Percentiles rank a stretch among this genome's conserved stretches.
phyloP scores from a whole-genome alignment of 2,888 invertebrate species.

The Drosophila vallismaia region DNA sequence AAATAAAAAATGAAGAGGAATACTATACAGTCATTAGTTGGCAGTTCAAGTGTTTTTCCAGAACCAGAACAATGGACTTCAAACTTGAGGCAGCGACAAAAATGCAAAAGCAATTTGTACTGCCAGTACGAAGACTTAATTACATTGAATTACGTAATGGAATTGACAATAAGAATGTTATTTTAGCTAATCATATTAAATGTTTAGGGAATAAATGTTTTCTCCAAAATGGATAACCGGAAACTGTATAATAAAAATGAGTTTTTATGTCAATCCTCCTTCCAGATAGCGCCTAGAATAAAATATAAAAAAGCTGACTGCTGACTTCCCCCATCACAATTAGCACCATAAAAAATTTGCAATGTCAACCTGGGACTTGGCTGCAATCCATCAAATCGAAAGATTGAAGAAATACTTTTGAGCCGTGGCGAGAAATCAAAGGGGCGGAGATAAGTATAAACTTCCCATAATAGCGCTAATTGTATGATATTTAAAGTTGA shows the following conservation, averaged over 20 bases:
- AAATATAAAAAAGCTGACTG: neutral
- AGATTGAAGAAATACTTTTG: slow-evolving; percentile 20
- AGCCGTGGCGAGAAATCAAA: neutral
- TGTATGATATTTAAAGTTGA: slow-evolving; percentile 74
- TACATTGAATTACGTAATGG: slow-evolving; percentile 65
- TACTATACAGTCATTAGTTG: slow-evolving; percentile 53
- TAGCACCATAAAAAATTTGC: slow-evolving; percentile 32
- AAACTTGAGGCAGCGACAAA: slow-evolving; percentile 21
- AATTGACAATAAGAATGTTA: slow-evolving; percentile 9
- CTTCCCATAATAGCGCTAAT: slow-evolving; percentile 72
- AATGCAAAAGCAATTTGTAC: slow-evolving; percentile 15
- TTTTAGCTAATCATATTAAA: slow-evolving; percentile 13
- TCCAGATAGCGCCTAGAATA: too few relatives aligned
- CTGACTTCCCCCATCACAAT: slow-evolving; percentile 37
- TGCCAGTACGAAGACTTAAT: slow-evolving; percentile 51
- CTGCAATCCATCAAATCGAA: slow-evolving; percentile 34
- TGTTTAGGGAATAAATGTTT: too few relatives aligned
- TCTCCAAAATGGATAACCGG: too few relatives aligned
- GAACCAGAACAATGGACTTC: slow-evolving; percentile 35
- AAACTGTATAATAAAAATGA: neutral
- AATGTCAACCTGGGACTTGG: slow-evolving; percentile 30
- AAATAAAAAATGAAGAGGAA: slow-evolving; percentile 24
- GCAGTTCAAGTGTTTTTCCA: slow-evolving; percentile 68
- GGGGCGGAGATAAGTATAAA: slow-evolving; percentile 31
- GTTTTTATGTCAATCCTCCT: neutral